Evolutionary conservation across 2,888 invertebrate species (phyloP).

Genomic region (Acanthacorydalis orientalis): DNA sequence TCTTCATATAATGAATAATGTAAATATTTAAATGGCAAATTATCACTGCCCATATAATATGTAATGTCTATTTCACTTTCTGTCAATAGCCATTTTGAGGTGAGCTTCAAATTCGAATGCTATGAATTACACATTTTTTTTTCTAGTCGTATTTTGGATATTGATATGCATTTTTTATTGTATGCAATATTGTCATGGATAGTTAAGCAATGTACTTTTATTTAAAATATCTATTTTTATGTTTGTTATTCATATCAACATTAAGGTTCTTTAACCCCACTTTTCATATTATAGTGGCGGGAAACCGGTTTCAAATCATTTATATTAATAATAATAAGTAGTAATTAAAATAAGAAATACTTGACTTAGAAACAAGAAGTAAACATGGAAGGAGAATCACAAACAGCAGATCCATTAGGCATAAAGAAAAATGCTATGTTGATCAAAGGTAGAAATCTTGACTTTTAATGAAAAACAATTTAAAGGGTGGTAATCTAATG

Average conservation of each 20-base stretch:
- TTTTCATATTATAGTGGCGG: constrained; percentile 3
- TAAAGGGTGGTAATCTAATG: neutral
- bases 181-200: too few species aligned
- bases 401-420: constrained; percentile 34
- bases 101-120: constrained; percentile 4
- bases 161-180: too few species aligned
- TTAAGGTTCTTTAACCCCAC: neutral
- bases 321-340: neutral
- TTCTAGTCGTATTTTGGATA: neutral
- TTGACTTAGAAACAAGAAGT: neutral
- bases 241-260: neutral
- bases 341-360: neutral
- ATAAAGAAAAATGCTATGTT: constrained; percentile 43
- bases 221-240: neutral
- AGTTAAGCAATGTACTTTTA: neutral
- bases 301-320: neutral
- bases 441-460: constrained; percentile 38
- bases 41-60: too few species aligned
- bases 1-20: too few species aligned
- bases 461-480: neutral
- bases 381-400: constrained; percentile 9
- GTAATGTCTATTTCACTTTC: neutral
- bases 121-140: neutral
- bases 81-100: constrained; percentile 4
- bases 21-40: too few species aligned